These are phyloP conservation scores for Helicolenus hilgendorfi DNA, from an alignment of 2,797 vertebrate genomes.

Conservation along the genomic window DNA sequence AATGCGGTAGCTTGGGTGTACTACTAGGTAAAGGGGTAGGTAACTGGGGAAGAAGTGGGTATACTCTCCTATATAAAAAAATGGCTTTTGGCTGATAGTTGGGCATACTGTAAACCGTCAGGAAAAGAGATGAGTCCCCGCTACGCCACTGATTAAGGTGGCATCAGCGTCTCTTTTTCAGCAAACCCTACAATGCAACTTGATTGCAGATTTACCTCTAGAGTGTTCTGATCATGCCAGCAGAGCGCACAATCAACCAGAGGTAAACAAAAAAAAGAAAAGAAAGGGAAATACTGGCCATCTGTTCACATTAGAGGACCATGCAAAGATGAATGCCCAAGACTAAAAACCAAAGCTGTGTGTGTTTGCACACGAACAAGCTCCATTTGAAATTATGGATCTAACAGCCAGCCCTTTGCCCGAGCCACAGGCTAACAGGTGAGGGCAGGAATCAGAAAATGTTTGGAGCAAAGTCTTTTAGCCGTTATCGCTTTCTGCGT, in stretches of 20 bases:
- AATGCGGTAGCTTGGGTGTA: background rate
- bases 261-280: background rate
- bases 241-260: background rate
- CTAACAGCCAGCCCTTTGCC: constrained; percentile 17
- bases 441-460: constrained; percentile 59
- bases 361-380: background rate
- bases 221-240: background rate
- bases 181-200: background rate
- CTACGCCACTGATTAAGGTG: background rate
- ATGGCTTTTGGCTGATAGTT: background rate
- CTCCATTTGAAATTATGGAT: constrained; percentile 42
- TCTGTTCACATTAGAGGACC: constrained; percentile 29
- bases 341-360: constrained; percentile 16
- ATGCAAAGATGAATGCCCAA: constrained; percentile 20
- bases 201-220: background rate
- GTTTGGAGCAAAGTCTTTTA: constrained; percentile 56
- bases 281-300: constrained; percentile 3
- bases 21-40: background rate
- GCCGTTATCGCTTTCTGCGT: constrained; percentile 59
- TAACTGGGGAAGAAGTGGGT: background rate
- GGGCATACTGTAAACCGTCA: background rate
- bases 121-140: background rate
- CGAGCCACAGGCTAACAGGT: constrained; percentile 49
- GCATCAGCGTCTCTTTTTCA: background rate
- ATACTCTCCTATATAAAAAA: background rate